phyloP scores from a whole-genome alignment of 2,113 vertebrate genomes.

The Chrysemys picta region DNA sequence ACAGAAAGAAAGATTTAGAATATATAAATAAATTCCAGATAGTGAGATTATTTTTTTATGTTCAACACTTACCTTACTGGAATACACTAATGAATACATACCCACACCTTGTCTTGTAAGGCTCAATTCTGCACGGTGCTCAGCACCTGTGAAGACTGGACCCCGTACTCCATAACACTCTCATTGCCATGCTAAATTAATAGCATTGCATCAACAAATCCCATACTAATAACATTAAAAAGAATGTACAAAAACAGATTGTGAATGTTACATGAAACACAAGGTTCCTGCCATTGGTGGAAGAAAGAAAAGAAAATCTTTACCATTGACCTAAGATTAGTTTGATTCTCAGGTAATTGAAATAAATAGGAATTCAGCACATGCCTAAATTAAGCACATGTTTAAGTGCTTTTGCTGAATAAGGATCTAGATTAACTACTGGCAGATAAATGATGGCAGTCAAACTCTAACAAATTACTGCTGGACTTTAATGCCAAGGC shows the following conservation, averaged over 20 bases:
- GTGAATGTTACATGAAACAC: background rate
- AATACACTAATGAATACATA: background rate
- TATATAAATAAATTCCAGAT: background rate
- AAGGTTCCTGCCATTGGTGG: background rate
- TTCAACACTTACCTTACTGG: background rate
- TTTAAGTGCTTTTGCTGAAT: background rate
- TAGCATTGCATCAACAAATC: background rate
- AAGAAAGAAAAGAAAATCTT: background rate
- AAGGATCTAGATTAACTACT: background rate
- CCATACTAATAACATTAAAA: background rate
- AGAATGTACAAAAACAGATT: background rate
- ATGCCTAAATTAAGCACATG: background rate
- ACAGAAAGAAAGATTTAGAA: background rate
- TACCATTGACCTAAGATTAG: background rate
- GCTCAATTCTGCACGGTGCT: background rate
- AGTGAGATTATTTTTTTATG: background rate
- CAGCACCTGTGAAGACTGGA: background rate
- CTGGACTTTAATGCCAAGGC: background rate
- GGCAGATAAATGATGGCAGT: background rate
- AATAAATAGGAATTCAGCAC: background rate
- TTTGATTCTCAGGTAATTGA: background rate
- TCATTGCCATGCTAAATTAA: background rate
- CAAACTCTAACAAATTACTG: background rate
- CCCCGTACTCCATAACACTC: background rate
- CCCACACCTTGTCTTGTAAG: accelerated